These are phyloP conservation scores for Lonchura striata DNA, from an alignment of 2,113 vertebrate genomes.

Conservation along the genomic window DNA sequence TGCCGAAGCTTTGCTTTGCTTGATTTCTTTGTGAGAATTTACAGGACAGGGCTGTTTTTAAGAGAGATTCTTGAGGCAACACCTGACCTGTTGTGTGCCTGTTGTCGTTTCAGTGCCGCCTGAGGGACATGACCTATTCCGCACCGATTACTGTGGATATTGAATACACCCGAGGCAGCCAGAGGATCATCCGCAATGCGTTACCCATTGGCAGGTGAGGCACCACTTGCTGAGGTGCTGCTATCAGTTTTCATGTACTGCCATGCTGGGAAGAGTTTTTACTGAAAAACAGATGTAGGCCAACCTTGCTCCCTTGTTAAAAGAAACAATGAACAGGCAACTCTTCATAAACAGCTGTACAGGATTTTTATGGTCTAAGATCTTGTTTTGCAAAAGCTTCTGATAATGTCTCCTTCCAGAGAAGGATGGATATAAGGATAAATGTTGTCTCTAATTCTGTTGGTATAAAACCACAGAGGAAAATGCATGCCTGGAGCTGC, in stretches of 20 bases:
- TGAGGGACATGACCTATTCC: conserved; percentile 97
- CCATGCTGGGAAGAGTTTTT: not conserved
- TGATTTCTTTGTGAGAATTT: not conserved
- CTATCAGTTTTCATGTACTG: not conserved
- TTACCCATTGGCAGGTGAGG: conserved; percentile 91
- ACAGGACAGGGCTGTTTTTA: not conserved
- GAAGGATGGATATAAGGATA: not conserved
- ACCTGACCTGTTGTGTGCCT: not conserved
- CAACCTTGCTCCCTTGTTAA: not conserved
- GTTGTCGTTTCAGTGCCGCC: conserved; percentile 82
- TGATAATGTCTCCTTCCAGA: not conserved
- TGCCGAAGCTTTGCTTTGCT: not conserved
- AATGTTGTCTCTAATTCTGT: not conserved
- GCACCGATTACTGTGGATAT: conserved; percentile 97
- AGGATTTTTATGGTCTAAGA: not conserved
- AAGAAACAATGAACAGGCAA: not conserved
- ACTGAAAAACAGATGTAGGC: not conserved
- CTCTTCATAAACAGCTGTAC: not conserved
- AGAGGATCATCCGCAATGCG: conserved; percentile 96
- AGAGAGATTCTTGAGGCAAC: not conserved
- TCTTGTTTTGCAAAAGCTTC: not conserved
- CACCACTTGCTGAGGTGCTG: fast-evolving
- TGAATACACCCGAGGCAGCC: conserved; percentile 94
- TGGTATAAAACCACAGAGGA: not conserved
- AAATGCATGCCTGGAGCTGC: not conserved